These are phyloP conservation scores for Pherbina coryleti DNA, from an alignment of 2,888 invertebrate genomes.

Conservation along the genomic window DNA sequence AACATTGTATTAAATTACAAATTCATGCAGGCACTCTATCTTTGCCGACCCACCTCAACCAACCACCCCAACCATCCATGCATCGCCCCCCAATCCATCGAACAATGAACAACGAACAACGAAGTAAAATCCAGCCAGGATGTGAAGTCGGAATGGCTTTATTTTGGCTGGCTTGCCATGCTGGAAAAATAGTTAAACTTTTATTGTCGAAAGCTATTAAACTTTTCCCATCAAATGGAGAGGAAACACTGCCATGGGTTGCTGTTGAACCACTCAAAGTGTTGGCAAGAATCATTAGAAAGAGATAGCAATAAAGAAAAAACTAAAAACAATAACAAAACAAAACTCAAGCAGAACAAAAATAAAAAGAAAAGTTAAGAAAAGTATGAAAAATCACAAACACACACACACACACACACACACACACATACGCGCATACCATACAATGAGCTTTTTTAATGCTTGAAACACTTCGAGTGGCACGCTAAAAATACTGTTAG, in stretches of 20 bases:
- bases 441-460: background rate
- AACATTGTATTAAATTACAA: no score
- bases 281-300: background rate
- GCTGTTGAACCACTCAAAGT: background rate
- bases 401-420: background rate
- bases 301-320: background rate
- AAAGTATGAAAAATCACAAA: background rate
- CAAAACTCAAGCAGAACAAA: no score
- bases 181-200: conserved; percentile 57
- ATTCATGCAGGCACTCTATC: no score
- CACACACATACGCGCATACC: no score
- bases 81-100: no score
- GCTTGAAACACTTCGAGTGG: background rate
- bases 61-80: no score
- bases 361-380: background rate
- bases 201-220: conserved; percentile 65
- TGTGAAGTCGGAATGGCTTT: background rate
- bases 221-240: conserved; percentile 60
- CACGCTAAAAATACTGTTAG: background rate
- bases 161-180: background rate
- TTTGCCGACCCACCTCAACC: no score
- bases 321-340: background rate
- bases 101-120: no score
- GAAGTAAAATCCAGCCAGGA: background rate
- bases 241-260: background rate